Base-by-base conservation (phyloP, 2,797 vertebrate genomes). In the Smutsia gigantea region DNA sequence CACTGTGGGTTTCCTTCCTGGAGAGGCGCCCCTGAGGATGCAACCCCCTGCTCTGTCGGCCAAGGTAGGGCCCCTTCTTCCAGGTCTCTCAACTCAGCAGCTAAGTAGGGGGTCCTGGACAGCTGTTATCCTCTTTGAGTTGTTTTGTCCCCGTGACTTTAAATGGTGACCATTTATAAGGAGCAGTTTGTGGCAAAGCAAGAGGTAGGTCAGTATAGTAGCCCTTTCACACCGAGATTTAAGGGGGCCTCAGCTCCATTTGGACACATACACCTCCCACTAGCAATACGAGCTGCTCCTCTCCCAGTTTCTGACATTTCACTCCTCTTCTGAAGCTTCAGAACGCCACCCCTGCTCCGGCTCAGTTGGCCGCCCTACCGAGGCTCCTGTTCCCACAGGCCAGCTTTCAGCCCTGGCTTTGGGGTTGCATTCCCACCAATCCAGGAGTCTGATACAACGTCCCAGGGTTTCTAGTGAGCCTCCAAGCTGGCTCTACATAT, bases 361-460 rank as follows among this genome's bases (percentile, higher is more conserved):
- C 68, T 71, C 37, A 46, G 39, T 31, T 61, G 63, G 68, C 55
- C 29, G 15, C 27, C 34, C 13, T 18, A 69, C 53, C 53, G 7
- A 0, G 8, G n/a, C 27, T n/a, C 25, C 68, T 75, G 29, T 27
- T 64, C n/a, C 15, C 57, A 0, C 39, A 59, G 8, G n/a, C n/a
- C 10, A 9, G 64, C 39, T 88, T 49, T 59, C 72, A 55, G 63
- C 12, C 31, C 7, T 10, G 0, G 2, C 17, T 64, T 15, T 7
- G 37, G 18, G 17, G 61, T n/a, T 63, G 42, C 79, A 21, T 57
- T 34, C 55, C 25, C 21, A 13, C 37, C 37, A 37, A 49, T 72
- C 34, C 13, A 3, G 3, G 31, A 1, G 2, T 61, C 57, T 29
- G 15, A 0, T 21, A 8, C 1, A 0, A 27, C 0, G 0, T 5